Evolutionary conservation across 2,797 vertebrate genomes (phyloP).

Genomic region (Takifugu rubripes): DNA sequence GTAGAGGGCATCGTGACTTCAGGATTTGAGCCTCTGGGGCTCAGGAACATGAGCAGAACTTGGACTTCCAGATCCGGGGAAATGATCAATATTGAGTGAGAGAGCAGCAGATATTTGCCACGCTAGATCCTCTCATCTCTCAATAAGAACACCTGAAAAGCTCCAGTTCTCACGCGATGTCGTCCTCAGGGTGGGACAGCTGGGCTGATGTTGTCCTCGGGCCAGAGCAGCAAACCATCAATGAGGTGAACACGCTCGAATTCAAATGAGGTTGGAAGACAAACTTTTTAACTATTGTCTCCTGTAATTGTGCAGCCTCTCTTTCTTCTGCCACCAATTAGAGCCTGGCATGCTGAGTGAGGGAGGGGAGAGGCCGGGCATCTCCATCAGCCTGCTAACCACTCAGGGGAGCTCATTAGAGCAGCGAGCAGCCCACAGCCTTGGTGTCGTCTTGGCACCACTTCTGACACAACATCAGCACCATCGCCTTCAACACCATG

Average conservation of each 20-base stretch:
- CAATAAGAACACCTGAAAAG: slow-evolving; percentile 26
- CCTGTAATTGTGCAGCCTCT: slow-evolving; percentile 37
- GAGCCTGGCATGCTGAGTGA: slow-evolving; percentile 36
- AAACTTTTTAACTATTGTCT: slow-evolving; percentile 44
- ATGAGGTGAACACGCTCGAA: slow-evolving; percentile 29
- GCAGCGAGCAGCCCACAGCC: slow-evolving; percentile 39
- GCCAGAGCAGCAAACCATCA: slow-evolving; percentile 31
- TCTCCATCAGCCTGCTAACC: slow-evolving; percentile 54
- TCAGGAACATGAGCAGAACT: not conserved
- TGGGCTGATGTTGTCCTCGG: slow-evolving; percentile 17
- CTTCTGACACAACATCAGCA: slow-evolving; percentile 59
- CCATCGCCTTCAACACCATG: slow-evolving; percentile 28
- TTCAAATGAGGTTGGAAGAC: slow-evolving; percentile 21
- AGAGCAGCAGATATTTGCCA: slow-evolving; percentile 24
- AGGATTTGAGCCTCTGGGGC: slow-evolving; percentile 13
- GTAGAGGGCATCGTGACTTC: slow-evolving; percentile 60
- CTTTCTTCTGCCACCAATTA: slow-evolving; percentile 62
- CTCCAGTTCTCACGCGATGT: slow-evolving; percentile 20
- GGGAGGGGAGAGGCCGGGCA: slow-evolving; percentile 40
- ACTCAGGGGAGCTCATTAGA: slow-evolving; percentile 70
- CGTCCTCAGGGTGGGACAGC: slow-evolving; percentile 26
- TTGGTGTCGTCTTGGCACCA: slow-evolving; percentile 56
- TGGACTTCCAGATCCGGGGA: slow-evolving; percentile 13
- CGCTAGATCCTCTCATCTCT: slow-evolving; percentile 11
- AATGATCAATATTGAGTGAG: slow-evolving; percentile 22